Base-by-base conservation (phyloP, 1,140 invertebrate genomes). In the Trichonephila clavata region DNA sequence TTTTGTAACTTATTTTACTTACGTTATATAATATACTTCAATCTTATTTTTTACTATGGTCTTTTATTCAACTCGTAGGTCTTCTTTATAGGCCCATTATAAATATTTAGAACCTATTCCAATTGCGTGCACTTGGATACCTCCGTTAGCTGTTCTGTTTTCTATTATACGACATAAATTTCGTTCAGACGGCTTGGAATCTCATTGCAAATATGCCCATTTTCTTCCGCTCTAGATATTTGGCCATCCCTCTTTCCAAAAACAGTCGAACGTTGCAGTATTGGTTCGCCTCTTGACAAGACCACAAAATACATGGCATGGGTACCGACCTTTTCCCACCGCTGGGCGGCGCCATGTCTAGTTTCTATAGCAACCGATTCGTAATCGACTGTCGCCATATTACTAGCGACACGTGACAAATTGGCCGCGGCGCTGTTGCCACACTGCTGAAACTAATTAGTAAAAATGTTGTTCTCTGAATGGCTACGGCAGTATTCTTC, bases 381-480 rank as follows among this genome's bases (percentile, higher is more conserved):
- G 90, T 84, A 92, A 92, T 92, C 80, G 90, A 92, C 90, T 92
- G 90, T 92, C 90, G 90, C 90, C 90, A 86, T 92, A 92, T 92
- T 92, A 84, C 27, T 20, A 60, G 80, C 59, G 90, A 92, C 90
- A 92, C 81, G 90, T 92, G 90, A 92, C 90, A 92, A 92, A 92
- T 92, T 92, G 90, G 90, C 81, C 81, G 57, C 21, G 77, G 90
- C 80, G 90, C 61, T 86, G 90, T 84, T 84, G 80, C 80, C 90
- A 92, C 90, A 92, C 81, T 92, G 39, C 50, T 86, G 60, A 92
- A 86, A 92, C 81, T 92, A 92, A 92, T 92, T 92, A 92, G 80
- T 84, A 86, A 92, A 92, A 92, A 92, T 92, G 81, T 92, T 92
- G 50, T 92, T 92, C 80, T 88, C 90, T 24, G 18, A 61, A 32